Evolutionary conservation across 2,888 invertebrate species (phyloP), one percentile per base, ranked within the genome.

Genomic region (Tolmerus cingulatus): DNA sequence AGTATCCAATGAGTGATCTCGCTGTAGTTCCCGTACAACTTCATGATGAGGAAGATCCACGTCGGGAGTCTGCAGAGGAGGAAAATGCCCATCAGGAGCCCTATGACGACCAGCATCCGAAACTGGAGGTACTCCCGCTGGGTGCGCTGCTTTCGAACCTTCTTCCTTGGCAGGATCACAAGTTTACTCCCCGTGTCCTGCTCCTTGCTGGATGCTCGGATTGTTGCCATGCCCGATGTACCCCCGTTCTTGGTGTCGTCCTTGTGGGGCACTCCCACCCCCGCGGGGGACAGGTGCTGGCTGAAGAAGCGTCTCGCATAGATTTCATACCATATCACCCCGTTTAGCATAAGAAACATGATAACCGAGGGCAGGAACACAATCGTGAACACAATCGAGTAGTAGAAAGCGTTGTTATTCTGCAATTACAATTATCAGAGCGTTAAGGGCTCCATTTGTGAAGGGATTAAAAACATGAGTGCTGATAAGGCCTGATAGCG

Each of bases 41-140:
- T 94, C 87, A 93, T 90, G 1, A 94, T 90, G 19, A 93, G 91
- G 89, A 93, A 94, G 23, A 93, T 91, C 94, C 94, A 94, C 37
- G 93, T 93, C 1, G 95, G 94, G 82, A 94, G 89, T 8, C 95
- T 93, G 88, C 94, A 93, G 2, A 93, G 89, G 1, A 94, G 91
- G 89, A 95, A 95, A 9, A 94, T 92, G 0, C 93, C 89, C 91
- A 95, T 94, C 87, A 95, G 90, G 5, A 93, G 90, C 23, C 95
- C 90, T 57, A 95, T 94, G 12, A 95, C 92, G 88, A 93, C 93
- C 87, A 95, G 94, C 87, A 94, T 95, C 84, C 94, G 93, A 1
- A 94, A 92, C 90, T 94, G 95, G 4, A 94, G 91, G 43, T 91
- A 90, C 87, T 92, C 91, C 51, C 92, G 91, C 16, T 81, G 87